Evolutionary conservation across 2,113 vertebrate genomes (phyloP), one percentile per base, ranked within the genome.

Genomic region (Oryzias melastigma): DNA sequence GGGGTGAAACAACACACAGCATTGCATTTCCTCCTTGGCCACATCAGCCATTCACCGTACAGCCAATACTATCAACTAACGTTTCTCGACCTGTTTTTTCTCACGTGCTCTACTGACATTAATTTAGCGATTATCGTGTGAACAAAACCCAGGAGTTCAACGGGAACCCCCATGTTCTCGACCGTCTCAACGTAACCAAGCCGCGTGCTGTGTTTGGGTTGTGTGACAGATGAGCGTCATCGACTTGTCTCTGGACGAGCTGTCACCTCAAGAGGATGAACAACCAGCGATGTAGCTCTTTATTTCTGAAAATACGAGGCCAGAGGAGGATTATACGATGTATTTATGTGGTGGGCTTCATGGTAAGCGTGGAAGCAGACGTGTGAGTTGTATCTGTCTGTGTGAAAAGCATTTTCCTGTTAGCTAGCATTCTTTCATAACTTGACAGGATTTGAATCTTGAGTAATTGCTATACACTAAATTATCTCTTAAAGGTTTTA

Each of bases 261-360:
- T 64, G 78, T 69, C 68, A 78, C 76, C 52, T 64, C 71, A 55
- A 81, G 68, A 92, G 73, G 84, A 93, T 93, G 92, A 86, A 69
- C 63, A 43, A 80, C 68, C 68, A 79, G 7, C 83, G 45, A 88
- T 90, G 86, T 78, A 82, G 70, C 48, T 51, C 69, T 68, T 68
- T 79, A 73, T 53, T 70, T 44, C 71, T 77, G 52, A 82, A 57
- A 77, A 51, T 79, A 14, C 66, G 47, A 52, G 71, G 81, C 66
- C 71, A 75, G 60, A 70, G 48, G 15, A 74, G 82, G 20, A 91
- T 91, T 42, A 86, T 91, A 65, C 74, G 60, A 27, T 93, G 90
- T 41, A 86, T 93, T 60, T 92, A 91, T 40, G 81, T 92, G 59
- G 92, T 93, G 62, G 91, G 92, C 53, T 93, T 93, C 68, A 90